These are phyloP conservation scores for Leiothrix lutea DNA, from an alignment of 2,113 vertebrate species.

Conservation along the genomic window DNA sequence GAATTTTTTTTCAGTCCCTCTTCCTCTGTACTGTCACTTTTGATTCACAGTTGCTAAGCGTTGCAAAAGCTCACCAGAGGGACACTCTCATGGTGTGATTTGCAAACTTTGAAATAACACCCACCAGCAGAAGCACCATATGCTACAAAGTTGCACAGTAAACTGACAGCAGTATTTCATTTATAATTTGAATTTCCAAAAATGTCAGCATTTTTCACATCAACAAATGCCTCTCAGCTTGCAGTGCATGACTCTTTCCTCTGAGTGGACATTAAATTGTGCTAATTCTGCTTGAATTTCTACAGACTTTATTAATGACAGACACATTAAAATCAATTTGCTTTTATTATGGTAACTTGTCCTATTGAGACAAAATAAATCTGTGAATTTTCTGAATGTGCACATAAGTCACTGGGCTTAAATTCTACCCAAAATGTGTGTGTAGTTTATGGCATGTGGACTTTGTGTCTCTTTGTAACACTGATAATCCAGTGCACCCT, in stretches of 20 bases:
- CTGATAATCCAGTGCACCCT: conserved; percentile 41
- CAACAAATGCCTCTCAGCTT: conserved; percentile 65
- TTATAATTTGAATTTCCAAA: conserved; percentile 77
- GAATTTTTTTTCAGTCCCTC: conserved; percentile 48
- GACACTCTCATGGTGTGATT: conserved; percentile 78
- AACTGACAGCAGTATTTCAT: conserved; percentile 77
- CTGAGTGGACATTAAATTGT: conserved; percentile 49
- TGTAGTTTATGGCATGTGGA: conserved; percentile 4
- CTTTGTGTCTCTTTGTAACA: conserved; percentile 31
- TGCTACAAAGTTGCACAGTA: conserved; percentile 72
- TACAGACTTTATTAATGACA: background rate
- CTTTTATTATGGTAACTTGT: background rate
- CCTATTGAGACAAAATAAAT: conserved; percentile 6
- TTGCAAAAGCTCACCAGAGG: conserved; percentile 79
- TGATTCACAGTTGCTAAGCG: conserved; percentile 80
- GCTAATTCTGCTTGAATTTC: conserved; percentile 32
- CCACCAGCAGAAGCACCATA: conserved; percentile 82
- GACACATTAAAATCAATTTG: background rate
- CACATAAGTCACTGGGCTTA: background rate
- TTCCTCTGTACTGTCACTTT: conserved; percentile 76
- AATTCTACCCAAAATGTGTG: background rate
- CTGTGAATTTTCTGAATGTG: background rate
- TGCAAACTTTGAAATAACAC: conserved; percentile 84
- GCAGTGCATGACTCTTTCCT: conserved; percentile 17
- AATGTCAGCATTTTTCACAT: conserved; percentile 74